Evolutionary conservation across 2,888 invertebrate genomes (phyloP).

Genomic region (Balanococcus diminutus): DNA sequence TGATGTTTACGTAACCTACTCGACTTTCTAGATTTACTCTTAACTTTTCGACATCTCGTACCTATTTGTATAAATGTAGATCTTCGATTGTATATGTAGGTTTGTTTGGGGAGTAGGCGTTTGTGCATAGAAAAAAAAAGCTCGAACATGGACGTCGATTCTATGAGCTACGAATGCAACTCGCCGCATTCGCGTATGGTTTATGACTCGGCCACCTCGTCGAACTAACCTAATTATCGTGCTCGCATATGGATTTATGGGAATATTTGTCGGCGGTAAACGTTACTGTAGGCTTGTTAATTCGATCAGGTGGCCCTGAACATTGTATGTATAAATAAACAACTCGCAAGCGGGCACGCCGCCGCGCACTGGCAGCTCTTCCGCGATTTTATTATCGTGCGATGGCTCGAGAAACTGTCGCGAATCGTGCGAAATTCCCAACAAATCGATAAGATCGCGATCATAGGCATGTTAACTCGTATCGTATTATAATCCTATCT

Average conservation of each 20-base stretch:
- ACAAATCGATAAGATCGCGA: too few species aligned
- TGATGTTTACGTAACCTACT: background rate
- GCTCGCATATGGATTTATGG: background rate
- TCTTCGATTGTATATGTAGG: too few species aligned
- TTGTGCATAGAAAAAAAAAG: background rate
- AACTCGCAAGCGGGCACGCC: background rate
- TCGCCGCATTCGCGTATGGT: background rate
- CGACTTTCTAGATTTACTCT: too few species aligned
- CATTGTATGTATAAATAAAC: slow-evolving; percentile 22
- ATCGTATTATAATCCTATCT: too few species aligned
- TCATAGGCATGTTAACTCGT: too few species aligned
- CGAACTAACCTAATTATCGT: background rate
- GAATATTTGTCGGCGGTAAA: background rate
- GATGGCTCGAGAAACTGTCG: background rate
- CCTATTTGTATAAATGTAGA: too few species aligned
- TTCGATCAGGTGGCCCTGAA: slow-evolving; percentile 17
- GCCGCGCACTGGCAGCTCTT: background rate
- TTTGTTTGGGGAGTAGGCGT: background rate
- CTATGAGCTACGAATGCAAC: background rate
- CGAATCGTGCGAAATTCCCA: background rate
- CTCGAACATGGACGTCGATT: too few species aligned
- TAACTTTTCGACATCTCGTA: too few species aligned
- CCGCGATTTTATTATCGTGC: background rate
- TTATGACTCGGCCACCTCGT: background rate
- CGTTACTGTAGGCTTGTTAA: background rate